phyloP scores from a whole-genome alignment of 2,113 vertebrate species.

The Capricornis sumatraensis region DNA sequence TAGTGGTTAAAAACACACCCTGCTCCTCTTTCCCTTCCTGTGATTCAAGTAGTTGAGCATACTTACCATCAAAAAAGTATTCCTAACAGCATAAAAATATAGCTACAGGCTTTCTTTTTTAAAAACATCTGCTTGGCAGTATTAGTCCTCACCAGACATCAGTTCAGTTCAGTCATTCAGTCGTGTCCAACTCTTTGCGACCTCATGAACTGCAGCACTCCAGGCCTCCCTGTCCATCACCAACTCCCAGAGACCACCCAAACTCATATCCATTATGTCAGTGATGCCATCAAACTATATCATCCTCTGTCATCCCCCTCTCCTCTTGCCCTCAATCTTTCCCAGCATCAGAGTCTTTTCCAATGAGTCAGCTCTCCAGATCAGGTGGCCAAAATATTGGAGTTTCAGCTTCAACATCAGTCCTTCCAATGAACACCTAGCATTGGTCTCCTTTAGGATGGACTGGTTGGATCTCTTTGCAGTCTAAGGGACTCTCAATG shows the following conservation, averaged over 20 bases:
- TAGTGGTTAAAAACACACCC: neutral
- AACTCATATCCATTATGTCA: no score
- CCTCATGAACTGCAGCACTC: no score
- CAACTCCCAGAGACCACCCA: no score
- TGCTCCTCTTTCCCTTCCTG: neutral
- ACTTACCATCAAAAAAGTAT: neutral
- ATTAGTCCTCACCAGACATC: neutral
- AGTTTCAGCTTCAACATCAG: neutral
- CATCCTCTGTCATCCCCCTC: no score
- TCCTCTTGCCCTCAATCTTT: no score
- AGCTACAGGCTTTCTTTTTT: neutral
- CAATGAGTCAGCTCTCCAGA: no score
- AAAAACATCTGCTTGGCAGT: neutral
- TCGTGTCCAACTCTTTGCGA: accelerated
- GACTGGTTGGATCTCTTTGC: neutral
- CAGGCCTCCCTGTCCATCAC: no score
- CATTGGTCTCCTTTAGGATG: neutral
- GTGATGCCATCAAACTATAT: no score
- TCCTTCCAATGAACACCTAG: neutral
- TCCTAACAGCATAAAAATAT: neutral
- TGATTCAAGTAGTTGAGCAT: neutral
- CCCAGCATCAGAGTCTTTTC: no score
- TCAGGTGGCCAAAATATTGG: no score
- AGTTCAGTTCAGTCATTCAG: no score
- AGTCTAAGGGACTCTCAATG: neutral